Conservation (phyloP, 2,888 invertebrate species). For the Saturnia japonica region DNA sequence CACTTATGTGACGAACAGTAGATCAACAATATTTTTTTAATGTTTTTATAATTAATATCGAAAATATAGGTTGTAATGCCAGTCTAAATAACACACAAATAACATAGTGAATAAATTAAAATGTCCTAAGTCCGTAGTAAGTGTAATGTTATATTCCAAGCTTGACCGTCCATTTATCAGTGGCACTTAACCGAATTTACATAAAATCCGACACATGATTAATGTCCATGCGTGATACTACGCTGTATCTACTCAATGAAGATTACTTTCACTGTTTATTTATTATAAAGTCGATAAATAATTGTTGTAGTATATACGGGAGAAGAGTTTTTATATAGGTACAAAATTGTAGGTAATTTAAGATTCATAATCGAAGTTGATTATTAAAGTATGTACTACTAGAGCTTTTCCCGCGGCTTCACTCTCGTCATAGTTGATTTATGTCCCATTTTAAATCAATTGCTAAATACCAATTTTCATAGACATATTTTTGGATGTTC, state of each 20-base stretch:
- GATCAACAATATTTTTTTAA: too few relatives aligned
- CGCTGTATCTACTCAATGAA: slow-evolving; percentile 10
- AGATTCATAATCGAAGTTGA: too few relatives aligned
- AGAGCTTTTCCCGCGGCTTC: too few relatives aligned
- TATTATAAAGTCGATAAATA: slow-evolving; percentile 44
- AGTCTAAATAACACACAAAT: background rate
- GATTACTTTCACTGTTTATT: slow-evolving; percentile 31
- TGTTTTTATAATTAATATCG: background rate
- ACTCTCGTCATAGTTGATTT: too few relatives aligned
- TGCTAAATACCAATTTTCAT: too few relatives aligned
- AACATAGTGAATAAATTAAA: background rate
- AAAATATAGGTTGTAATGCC: background rate
- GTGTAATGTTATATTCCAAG: slow-evolving; percentile 29
- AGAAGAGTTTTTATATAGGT: slow-evolving; percentile 24
- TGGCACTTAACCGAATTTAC: slow-evolving; percentile 75
- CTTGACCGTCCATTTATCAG: slow-evolving; percentile 78
- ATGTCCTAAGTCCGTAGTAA: slow-evolving; percentile 35
- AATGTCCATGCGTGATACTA: slow-evolving; percentile 45
- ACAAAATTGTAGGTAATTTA: background rate
- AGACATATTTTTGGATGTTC: too few relatives aligned
- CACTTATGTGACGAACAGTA: too few relatives aligned
- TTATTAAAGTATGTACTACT: background rate
- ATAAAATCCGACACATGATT: slow-evolving; percentile 73
- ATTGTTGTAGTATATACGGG: slow-evolving; percentile 32
- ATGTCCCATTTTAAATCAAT: too few relatives aligned